Evolutionary conservation across 2,113 vertebrate genomes (phyloP).

Genomic region (Otocyon megalotis): DNA sequence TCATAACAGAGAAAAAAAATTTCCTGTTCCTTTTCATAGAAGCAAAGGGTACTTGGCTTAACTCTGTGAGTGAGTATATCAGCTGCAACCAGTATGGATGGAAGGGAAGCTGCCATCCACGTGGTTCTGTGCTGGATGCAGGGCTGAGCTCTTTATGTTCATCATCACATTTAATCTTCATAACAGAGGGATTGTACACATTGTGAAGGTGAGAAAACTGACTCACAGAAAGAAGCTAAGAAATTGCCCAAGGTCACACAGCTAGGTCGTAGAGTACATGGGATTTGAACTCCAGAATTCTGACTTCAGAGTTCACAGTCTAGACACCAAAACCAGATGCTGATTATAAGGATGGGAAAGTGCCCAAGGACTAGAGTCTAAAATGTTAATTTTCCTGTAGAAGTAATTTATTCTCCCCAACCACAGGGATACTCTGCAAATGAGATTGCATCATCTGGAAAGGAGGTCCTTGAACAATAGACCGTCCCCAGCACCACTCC

Average conservation of each 20-base stretch:
- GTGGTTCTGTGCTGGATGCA: accelerated
- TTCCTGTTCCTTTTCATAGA: not conserved
- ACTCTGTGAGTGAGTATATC: not conserved
- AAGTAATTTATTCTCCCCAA: not conserved
- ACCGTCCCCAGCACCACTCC: accelerated
- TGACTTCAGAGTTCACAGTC: not conserved
- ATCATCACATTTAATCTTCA: not conserved
- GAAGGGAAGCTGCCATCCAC: not conserved
- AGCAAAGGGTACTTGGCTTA: not conserved
- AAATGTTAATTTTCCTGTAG: not conserved
- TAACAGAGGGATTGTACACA: too few species aligned
- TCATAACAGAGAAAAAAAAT: not conserved
- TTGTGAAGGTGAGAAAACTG: not conserved
- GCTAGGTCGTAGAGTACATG: not conserved
- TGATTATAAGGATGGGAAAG: not conserved
- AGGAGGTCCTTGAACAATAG: not conserved
- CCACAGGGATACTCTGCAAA: not conserved
- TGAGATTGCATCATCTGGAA: not conserved
- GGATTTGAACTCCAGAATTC: not conserved
- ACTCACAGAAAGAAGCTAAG: not conserved
- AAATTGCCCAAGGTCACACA: not conserved
- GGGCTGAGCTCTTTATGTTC: not conserved
- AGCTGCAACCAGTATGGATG: not conserved
- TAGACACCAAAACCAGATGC: not conserved
- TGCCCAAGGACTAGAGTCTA: not conserved